These are phyloP conservation scores for Fundulus diaphanus DNA, from an alignment of 2,797 vertebrate species.

Conservation along the genomic window DNA sequence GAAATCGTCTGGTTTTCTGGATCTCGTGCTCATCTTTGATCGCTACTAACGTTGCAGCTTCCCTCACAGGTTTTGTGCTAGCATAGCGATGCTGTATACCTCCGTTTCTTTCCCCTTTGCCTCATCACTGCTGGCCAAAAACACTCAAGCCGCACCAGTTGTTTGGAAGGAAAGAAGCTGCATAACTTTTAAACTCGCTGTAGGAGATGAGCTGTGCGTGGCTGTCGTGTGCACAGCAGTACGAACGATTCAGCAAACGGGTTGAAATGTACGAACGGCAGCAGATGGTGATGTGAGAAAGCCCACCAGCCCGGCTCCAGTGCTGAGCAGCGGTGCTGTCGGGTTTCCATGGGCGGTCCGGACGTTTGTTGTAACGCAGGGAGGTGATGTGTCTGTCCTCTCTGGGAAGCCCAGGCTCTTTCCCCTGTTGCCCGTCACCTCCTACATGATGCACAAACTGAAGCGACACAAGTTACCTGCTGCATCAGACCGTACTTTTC, in stretches of 20 bases:
- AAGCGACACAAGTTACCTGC: no score
- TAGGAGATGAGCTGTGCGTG: not conserved
- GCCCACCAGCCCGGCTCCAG: not conserved
- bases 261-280: not conserved
- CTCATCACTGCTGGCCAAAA: constrained; percentile 17
- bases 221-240: constrained; percentile 10
- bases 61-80: constrained; percentile 49
- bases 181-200: not conserved
- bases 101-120: constrained; percentile 11
- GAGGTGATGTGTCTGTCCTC: not conserved
- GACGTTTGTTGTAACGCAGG: not conserved
- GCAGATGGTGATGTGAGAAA: not conserved
- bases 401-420: not conserved
- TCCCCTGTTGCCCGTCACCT: not conserved
- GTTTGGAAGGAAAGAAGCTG: not conserved
- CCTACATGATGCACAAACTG: not conserved
- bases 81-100: constrained; percentile 9
- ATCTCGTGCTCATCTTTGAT: constrained; percentile 43
- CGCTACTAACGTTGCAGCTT: constrained; percentile 56
- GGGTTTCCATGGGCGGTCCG: not conserved
- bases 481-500: no score
- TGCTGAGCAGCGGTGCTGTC: not conserved
- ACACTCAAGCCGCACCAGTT: constrained; percentile 12
- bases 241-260: constrained; percentile 25
- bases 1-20: constrained; percentile 26